phyloP scores from a whole-genome alignment of 2,797 vertebrate species.

The Brachymystax lenok region DNA sequence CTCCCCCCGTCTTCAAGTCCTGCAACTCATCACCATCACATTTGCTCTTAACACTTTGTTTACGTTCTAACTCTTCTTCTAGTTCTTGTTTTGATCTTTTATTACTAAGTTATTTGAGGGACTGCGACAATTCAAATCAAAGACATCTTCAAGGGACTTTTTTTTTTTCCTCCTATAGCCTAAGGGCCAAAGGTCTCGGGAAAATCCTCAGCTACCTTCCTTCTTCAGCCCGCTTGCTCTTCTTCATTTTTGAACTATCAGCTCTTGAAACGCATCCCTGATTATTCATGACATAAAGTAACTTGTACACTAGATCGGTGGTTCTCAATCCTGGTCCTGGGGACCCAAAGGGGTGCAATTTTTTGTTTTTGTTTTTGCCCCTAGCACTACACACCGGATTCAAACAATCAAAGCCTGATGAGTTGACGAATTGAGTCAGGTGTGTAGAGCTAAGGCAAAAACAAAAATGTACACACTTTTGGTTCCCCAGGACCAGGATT shows the following conservation, averaged over 20 bases:
- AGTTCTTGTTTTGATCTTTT: constrained; percentile 8
- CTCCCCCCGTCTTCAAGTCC: constrained; percentile 1
- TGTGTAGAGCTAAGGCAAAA: too few relatives aligned
- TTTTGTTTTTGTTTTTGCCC: too few relatives aligned
- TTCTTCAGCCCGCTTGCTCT: background rate
- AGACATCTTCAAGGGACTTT: background rate
- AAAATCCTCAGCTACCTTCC: background rate
- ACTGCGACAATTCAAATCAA: background rate
- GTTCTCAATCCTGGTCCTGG: too few relatives aligned
- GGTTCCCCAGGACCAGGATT: too few relatives aligned
- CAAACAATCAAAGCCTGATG: too few relatives aligned
- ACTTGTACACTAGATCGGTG: background rate
- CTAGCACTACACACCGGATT: too few relatives aligned
- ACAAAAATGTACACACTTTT: too few relatives aligned
- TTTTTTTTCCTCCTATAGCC: background rate
- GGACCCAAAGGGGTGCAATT: too few relatives aligned
- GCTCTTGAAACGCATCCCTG: background rate
- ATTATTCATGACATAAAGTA: background rate
- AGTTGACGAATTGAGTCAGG: too few relatives aligned
- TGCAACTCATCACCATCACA: constrained; percentile 64
- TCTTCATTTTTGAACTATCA: background rate
- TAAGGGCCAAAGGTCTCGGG: background rate
- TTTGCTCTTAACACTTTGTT: constrained; percentile 49
- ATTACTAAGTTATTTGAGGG: background rate
- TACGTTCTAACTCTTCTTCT: constrained; percentile 33